These are phyloP conservation scores for Cabera pusaria DNA, from an alignment of 2,888 invertebrate species.

Conservation along the genomic window DNA sequence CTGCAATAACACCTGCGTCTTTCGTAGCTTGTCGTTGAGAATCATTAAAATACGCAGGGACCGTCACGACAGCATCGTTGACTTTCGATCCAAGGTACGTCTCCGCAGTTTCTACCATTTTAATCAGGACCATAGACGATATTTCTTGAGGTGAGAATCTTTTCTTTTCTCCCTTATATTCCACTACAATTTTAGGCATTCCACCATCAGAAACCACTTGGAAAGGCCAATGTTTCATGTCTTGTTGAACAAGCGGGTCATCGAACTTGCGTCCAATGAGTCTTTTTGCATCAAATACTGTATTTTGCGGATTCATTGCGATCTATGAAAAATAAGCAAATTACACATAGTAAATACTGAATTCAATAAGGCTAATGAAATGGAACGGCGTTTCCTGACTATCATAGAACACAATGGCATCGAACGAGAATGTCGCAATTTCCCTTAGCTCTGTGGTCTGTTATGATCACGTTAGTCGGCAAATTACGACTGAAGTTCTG, in stretches of 20 bases:
- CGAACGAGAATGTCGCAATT: conserved; percentile 9
- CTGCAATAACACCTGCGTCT: conserved; percentile 94
- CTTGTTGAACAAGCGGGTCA: conserved; percentile 90
- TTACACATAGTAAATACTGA: neutral
- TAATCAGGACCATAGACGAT: conserved; percentile 92
- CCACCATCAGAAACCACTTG: conserved; percentile 85
- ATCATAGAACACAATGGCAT: conserved; percentile 8
- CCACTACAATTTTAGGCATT: conserved; percentile 89
- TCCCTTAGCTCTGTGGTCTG: conserved; percentile 10
- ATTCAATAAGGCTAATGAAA: conserved; percentile 1
- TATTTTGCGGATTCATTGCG: conserved; percentile 91
- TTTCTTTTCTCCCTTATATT: conserved; percentile 89
- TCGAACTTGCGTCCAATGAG: conserved; percentile 92
- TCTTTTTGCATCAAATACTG: conserved; percentile 92
- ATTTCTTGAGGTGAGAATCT: conserved; percentile 92
- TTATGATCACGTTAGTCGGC: conserved; percentile 10
- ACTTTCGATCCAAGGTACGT: conserved; percentile 89
- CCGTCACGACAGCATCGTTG: conserved; percentile 91
- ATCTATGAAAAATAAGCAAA: conserved; percentile 69
- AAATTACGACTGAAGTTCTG: conserved; percentile 15
- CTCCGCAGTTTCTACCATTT: conserved; percentile 93
- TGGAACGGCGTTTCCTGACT: conserved; percentile 1
- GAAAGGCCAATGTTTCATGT: conserved; percentile 95
- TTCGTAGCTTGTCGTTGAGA: conserved; percentile 94
- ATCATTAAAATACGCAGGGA: conserved; percentile 93